These are phyloP conservation scores for Matsumurasca onukii DNA, from an alignment of 1,140 invertebrate species.

Conservation along the genomic window DNA sequence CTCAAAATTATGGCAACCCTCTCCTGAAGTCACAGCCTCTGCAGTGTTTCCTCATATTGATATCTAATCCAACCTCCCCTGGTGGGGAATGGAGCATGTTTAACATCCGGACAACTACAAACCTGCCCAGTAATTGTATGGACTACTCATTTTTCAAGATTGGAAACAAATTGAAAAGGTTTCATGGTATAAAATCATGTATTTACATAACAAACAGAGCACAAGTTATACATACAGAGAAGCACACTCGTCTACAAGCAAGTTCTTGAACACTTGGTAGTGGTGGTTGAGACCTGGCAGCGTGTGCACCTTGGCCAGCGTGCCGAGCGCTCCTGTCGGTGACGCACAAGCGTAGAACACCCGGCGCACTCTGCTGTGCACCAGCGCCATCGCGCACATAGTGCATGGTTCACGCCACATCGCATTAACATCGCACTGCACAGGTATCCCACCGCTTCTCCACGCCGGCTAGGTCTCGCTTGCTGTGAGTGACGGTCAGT, in stretches of 20 bases:
- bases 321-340: slow-evolving; percentile 67
- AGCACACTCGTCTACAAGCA: slow-evolving; percentile 42
- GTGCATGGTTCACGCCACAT: slow-evolving; percentile 86
- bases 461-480: neutral
- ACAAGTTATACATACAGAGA: neutral
- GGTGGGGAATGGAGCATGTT: too few relatives aligned
- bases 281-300: slow-evolving; percentile 85
- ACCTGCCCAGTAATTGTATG: too few relatives aligned
- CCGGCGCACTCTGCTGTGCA: slow-evolving; percentile 80
- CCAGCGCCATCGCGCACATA: slow-evolving; percentile 92
- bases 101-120: too few relatives aligned
- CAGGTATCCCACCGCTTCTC: slow-evolving; percentile 61
- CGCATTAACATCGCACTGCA: slow-evolving; percentile 89
- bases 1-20: too few relatives aligned
- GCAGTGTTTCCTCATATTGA: too few relatives aligned
- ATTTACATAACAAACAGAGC: neutral
- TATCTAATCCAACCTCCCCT: too few relatives aligned
- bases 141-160: too few relatives aligned
- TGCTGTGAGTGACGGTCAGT: neutral
- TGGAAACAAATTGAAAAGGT: neutral
- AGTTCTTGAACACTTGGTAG: slow-evolving; percentile 73
- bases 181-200: neutral
- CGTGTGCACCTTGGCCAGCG: slow-evolving; percentile 71
- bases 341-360: slow-evolving; percentile 71
- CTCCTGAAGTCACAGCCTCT: too few relatives aligned